phyloP scores from a whole-genome alignment of 1,140 invertebrate genomes.

The Drosophila nigromelanica region DNA sequence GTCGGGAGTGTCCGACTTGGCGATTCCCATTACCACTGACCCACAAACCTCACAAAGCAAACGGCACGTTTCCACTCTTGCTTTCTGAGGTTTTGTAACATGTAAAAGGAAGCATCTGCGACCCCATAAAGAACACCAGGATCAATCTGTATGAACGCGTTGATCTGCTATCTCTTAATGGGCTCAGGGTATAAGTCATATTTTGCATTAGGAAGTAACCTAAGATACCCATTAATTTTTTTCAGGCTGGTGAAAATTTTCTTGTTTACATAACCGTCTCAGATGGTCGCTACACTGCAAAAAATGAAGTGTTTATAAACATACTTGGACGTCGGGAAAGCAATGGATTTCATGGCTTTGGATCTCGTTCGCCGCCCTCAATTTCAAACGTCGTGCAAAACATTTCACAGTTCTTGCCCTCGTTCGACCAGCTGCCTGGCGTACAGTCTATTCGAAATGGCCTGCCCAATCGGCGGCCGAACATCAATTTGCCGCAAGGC shows the following conservation, averaged over 20 bases:
- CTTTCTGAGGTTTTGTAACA: too few species aligned
- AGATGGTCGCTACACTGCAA: constrained; percentile 88
- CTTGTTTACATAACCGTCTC: constrained; percentile 89
- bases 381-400: constrained; percentile 76
- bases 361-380: constrained; percentile 59
- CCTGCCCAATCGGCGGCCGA: constrained; percentile 50
- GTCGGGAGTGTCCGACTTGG: not conserved
- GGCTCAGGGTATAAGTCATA: not conserved
- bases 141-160: too few species aligned
- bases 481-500: constrained; percentile 45
- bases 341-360: constrained; percentile 35
- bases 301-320: constrained; percentile 89
- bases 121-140: too few species aligned
- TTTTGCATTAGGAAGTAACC: not conserved
- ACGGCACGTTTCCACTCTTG: too few species aligned
- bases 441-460: constrained; percentile 72
- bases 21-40: not conserved
- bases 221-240: constrained; percentile 5
- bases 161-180: too few species aligned
- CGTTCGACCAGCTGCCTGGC: constrained; percentile 66
- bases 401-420: constrained; percentile 71
- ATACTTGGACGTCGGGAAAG: constrained; percentile 84
- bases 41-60: too few species aligned
- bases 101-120: too few species aligned
- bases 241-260: constrained; percentile 88